A percentile compares a stretch with the other conserved stretches of the same genome.
These are phyloP conservation scores for Chalcosyrphus nemorum DNA, from an alignment of 2,888 invertebrate genomes.

Conservation along the genomic window DNA sequence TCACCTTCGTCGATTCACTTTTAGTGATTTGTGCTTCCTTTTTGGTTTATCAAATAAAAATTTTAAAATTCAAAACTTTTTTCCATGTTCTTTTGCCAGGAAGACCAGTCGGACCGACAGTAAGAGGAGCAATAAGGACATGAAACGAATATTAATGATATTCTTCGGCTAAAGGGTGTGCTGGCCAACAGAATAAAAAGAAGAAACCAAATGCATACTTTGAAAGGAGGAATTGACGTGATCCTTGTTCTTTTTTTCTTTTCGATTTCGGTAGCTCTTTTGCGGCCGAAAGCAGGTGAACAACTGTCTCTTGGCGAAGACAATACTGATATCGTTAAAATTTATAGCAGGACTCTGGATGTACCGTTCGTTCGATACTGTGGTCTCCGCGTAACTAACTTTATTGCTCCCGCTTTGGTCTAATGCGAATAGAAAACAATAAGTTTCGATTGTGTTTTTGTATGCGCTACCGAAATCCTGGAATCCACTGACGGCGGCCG, in stretches of 20 bases:
- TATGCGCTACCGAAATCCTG: slow-evolving; percentile 62
- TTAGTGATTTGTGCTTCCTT: slow-evolving; percentile 31
- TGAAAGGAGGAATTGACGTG: slow-evolving; percentile 30
- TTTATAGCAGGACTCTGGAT: slow-evolving; percentile 67
- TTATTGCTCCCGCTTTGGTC: slow-evolving; percentile 54
- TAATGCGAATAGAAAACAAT: slow-evolving; percentile 72
- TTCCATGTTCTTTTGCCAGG: not conserved
- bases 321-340: slow-evolving; percentile 71
- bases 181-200: not conserved
- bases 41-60: slow-evolving; percentile 61
- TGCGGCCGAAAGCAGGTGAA: slow-evolving; percentile 58
- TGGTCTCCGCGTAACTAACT: slow-evolving; percentile 48
- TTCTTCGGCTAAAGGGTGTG: slow-evolving; percentile 1
- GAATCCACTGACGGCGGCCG: slow-evolving; percentile 65
- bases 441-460: slow-evolving; percentile 62
- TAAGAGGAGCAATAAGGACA: slow-evolving; percentile 52
- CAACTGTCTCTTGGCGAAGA: slow-evolving; percentile 57
- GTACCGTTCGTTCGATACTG: too few relatives aligned
- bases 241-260: slow-evolving; percentile 7
- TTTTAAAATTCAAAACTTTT: slow-evolving; percentile 64
- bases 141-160: slow-evolving; percentile 61
- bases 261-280: slow-evolving; percentile 21
- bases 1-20: slow-evolving; percentile 29
- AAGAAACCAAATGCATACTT: slow-evolving; percentile 35
- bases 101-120: too few relatives aligned